These are phyloP conservation scores for Eudemis profundana DNA, from an alignment of 2,888 invertebrate genomes.

Conservation along the genomic window DNA sequence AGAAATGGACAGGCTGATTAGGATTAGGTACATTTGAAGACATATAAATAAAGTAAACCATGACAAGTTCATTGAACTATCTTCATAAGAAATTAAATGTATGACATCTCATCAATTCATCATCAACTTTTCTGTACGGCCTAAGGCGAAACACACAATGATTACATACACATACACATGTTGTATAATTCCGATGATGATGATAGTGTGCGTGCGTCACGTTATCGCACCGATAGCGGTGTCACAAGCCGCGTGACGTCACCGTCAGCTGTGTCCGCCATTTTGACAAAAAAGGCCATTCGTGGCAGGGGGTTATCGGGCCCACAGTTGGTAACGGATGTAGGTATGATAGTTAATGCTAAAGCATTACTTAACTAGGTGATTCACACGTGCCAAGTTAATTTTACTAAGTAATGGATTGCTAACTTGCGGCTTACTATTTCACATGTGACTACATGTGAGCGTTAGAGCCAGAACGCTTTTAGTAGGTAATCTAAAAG, in stretches of 20 bases:
- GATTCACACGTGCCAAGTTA: not conserved
- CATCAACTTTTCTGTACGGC: slow-evolving; percentile 5
- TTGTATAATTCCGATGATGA: slow-evolving; percentile 28
- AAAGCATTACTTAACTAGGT: not conserved
- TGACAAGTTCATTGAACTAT: slow-evolving; percentile 5
- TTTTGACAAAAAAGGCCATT: slow-evolving; percentile 40
- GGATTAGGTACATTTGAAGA: not conserved
- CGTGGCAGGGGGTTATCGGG: slow-evolving; percentile 33
- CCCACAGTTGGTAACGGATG: slow-evolving; percentile 23
- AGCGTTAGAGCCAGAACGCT: no score
- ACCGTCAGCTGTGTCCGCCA: slow-evolving; percentile 56
- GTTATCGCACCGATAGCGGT: slow-evolving; percentile 44
- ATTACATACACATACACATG: slow-evolving; percentile 23
- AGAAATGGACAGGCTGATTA: no score
- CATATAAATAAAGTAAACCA: not conserved
- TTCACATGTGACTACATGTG: no score
- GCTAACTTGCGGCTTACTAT: no score
- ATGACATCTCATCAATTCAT: not conserved
- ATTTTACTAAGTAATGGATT: no score
- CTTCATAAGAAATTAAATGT: not conserved
- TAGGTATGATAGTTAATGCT: slow-evolving; percentile 1
- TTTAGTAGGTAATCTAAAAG: no score
- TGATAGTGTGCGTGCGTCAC: slow-evolving; percentile 50
- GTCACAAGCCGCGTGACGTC: slow-evolving; percentile 57
- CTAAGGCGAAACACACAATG: slow-evolving; percentile 38